phyloP scores from a whole-genome alignment of 2,888 invertebrate genomes.

The Chrysolina americana region DNA sequence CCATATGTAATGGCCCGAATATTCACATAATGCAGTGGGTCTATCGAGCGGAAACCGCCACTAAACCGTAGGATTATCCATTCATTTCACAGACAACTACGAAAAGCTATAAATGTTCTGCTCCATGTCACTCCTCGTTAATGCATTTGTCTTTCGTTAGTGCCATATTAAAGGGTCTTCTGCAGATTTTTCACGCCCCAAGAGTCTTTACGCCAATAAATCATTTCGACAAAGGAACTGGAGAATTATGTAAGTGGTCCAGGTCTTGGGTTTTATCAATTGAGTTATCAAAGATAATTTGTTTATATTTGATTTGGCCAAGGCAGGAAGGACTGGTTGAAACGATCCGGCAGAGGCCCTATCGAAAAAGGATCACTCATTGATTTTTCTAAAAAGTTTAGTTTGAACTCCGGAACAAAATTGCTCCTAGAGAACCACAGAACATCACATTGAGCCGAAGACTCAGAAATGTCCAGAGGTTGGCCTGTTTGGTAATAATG shows the following conservation, averaged over 20 bases:
- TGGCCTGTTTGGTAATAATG: too few species aligned
- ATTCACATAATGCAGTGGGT: slow-evolving; percentile 18
- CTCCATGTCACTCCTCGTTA: slow-evolving; percentile 11
- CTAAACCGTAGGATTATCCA: slow-evolving; percentile 25
- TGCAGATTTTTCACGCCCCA: slow-evolving; percentile 10
- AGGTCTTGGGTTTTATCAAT: background rate
- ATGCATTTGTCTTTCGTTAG: slow-evolving; percentile 15
- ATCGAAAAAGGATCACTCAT: too few species aligned
- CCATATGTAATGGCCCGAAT: slow-evolving; percentile 16
- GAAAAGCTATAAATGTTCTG: slow-evolving; percentile 15
- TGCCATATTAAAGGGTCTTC: background rate
- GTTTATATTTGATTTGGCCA: too few species aligned
- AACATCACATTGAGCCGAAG: too few species aligned
- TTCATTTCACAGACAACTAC: slow-evolving; percentile 5
- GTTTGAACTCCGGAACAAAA: too few species aligned
- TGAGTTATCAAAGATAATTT: too few species aligned
- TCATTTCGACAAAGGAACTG: background rate
- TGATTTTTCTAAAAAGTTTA: too few species aligned
- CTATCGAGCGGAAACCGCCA: slow-evolving; percentile 22
- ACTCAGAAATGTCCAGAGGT: too few species aligned
- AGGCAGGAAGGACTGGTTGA: too few species aligned
- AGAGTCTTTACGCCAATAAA: background rate
- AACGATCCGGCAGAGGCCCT: too few species aligned
- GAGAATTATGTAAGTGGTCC: background rate
- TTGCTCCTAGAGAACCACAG: too few species aligned